Conservation (phyloP, 1,140 invertebrate species). For the Brachionus koreanus region DNA sequence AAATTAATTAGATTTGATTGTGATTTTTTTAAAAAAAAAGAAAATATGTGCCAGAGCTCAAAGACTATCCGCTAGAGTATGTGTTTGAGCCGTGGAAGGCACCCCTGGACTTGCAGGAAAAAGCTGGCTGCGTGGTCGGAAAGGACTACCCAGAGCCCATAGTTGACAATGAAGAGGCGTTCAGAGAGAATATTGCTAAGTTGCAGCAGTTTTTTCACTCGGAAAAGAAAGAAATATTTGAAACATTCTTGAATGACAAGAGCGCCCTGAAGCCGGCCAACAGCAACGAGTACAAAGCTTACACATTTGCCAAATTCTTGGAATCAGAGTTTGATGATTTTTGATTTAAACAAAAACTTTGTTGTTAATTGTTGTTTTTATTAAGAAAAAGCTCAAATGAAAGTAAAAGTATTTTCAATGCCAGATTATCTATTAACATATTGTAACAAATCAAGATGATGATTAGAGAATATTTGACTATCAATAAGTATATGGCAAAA, state of each 20-base stretch:
- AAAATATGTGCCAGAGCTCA: slow-evolving; percentile 59
- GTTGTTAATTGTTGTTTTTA: slow-evolving; percentile 8
- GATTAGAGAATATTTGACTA: neutral
- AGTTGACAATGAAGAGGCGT: slow-evolving; percentile 56
- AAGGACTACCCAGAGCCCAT: slow-evolving; percentile 60
- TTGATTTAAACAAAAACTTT: slow-evolving; percentile 4
- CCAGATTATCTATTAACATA: neutral
- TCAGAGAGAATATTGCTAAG: slow-evolving; percentile 50
- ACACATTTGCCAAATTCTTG: slow-evolving; percentile 34
- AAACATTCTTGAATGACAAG: slow-evolving; percentile 42
- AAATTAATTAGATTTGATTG: neutral
- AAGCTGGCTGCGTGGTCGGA: slow-evolving; percentile 58
- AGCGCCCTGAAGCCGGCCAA: slow-evolving; percentile 9
- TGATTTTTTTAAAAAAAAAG: slow-evolving; percentile 48
- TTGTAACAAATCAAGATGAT: neutral
- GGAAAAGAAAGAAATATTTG: slow-evolving; percentile 32
- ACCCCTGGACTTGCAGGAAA: slow-evolving; percentile 56
- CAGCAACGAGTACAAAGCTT: slow-evolving; percentile 3
- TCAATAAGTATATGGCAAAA: neutral
- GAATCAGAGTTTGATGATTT: slow-evolving; percentile 40
- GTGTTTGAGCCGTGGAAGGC: slow-evolving; percentile 62
- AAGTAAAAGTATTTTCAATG: neutral
- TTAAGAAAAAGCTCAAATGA: slow-evolving; percentile 5
- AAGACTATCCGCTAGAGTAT: slow-evolving; percentile 57
- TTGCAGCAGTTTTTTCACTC: slow-evolving; percentile 41